Base-by-base conservation (phyloP, 2,888 invertebrate genomes). In the Leistus spinibarbis region DNA sequence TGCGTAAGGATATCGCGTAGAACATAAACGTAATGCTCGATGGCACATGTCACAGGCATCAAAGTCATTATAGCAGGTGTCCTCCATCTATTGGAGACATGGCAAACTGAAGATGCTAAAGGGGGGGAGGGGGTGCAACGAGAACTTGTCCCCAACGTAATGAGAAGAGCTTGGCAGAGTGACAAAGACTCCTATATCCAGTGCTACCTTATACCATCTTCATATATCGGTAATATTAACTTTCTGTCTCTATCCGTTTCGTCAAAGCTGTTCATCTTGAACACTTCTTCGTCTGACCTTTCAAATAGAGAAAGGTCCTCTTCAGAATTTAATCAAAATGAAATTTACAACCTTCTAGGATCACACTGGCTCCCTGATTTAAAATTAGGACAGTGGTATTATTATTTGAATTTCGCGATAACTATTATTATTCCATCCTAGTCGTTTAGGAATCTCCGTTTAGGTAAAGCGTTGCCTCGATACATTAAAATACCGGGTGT, bases 281-380 rank as follows among this genome's bases (percentile, higher is more conserved):
- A 57, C 20, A 19, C 57, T 57, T 57, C n/a, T 13, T 57, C 57
- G 40, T 40, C 7, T 40, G 40, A 40, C 40, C 40, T 40, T 57
- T 57, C 10, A 10, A 57, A 16, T 9, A 57, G n/a, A 57, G 57
- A 17, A 40, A 3, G 40, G 40, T 40, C 40, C 40, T 40, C 73
- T 73, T 67, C 60, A 73, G 73, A 73, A 73, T 73, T 73, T 73
- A 73, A 73, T 73, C 73, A 73, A 73, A 73, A 73, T 66, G 73
- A 73, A 73, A 73, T 73, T 73, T 73, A 73, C 67, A 67, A 73
- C 73, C 73, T 22, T 56, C 56, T 27, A 40, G 24, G 13, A 40
- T 40, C 40, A 5, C 40, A 3, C 40, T 2, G n/a, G n/a, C n/a
- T n/a, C n/a, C n/a, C n/a, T n/a, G n/a, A n/a, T n/a, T n/a, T n/a